Base-by-base conservation (phyloP, 2,113 vertebrate species). In the Lepisosteus osseus region DNA sequence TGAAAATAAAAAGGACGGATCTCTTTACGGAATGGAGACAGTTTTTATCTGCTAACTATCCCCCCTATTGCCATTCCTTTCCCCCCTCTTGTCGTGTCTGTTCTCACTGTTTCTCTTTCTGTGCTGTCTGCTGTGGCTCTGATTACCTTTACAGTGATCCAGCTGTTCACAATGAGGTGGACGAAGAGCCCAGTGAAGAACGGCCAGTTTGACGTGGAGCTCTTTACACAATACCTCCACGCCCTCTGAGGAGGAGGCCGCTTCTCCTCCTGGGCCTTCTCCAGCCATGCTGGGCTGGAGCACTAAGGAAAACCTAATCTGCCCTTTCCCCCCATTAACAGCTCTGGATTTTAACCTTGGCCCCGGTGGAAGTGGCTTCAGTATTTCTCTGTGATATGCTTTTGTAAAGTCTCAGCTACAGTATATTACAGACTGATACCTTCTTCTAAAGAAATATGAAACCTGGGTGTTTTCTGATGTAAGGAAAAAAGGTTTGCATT, bases 41-140 rank as follows among this genome's bases (percentile, higher is more conserved):
- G 86, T 79, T 87, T 84, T 85, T 87, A 85, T 88, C 86, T 87
- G 72, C 84, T 82, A 87, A 84, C 77, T 82, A 83, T 78, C 79
- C 85, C 79, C 80, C 80, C 86, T 86, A 83, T 80, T 76, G 72
- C 67, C 72, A 72, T 74, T 70, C 61, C 61, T 44, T 65, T 69
- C 65, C 65, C 74, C 70, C 64, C 72, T 68, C 68, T 68, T 76
- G 54, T 66, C 70, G 63, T 12, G 57, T 56, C 57, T 56, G 63
- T 14, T 67, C 65, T 43, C 65, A 67, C 73, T 62, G 80, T 73
- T 79, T 72, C 77, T 84, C 74, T 80, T 75, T 56, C 70, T 72
- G 55, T 81, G 82, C 80, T 80, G 76, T 72, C 70, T 72, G 71
- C 57, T 71, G 42, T 73, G 83, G 73, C 59, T 87, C 83, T 78